A percentile compares a stretch with the other conserved stretches of the same genome.
Conservation (phyloP, 64 coral and sea anemone species). For the Orbicella faveolata region DNA sequence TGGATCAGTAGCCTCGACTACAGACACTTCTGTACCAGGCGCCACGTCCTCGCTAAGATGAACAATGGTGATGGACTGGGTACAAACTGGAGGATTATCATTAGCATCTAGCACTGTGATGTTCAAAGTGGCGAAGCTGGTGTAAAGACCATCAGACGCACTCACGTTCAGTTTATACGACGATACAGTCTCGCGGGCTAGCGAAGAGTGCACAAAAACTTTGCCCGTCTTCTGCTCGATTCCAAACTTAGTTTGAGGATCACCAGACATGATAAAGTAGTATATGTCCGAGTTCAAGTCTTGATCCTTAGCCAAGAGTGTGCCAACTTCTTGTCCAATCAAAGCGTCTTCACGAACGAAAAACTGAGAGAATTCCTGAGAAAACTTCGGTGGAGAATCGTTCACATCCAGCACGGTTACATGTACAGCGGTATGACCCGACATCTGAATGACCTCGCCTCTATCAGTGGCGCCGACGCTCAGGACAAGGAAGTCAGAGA, state of each 20-base stretch:
- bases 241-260: constrained; percentile 79
- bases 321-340: constrained; percentile 77
- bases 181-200: constrained; percentile 71
- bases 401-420: constrained; percentile 80
- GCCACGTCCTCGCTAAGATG: constrained; percentile 52
- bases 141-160: constrained; percentile 77
- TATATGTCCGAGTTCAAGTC: constrained; percentile 68
- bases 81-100: constrained; percentile 84
- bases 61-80: constrained; percentile 73
- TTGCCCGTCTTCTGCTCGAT: constrained; percentile 88
- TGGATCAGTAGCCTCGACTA: constrained; percentile 68
- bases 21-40: constrained; percentile 54
- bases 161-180: constrained; percentile 83
- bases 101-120: constrained; percentile 74
- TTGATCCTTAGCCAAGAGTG: constrained; percentile 50
- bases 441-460: constrained; percentile 40
- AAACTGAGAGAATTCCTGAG: constrained; percentile 29
- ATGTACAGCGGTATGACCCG: constrained; percentile 59
- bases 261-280: constrained; percentile 88
- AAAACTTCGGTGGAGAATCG: constrained; percentile 84
- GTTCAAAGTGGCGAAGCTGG: constrained; percentile 62
- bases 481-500: constrained; percentile 44
- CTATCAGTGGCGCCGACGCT: constrained; percentile 74
- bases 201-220: constrained; percentile 66
- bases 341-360: constrained; percentile 83